Evolutionary conservation across 2,888 invertebrate genomes (phyloP), one percentile per base, ranked within the genome.

Genomic region (Branchipolynoe longqiensis): DNA sequence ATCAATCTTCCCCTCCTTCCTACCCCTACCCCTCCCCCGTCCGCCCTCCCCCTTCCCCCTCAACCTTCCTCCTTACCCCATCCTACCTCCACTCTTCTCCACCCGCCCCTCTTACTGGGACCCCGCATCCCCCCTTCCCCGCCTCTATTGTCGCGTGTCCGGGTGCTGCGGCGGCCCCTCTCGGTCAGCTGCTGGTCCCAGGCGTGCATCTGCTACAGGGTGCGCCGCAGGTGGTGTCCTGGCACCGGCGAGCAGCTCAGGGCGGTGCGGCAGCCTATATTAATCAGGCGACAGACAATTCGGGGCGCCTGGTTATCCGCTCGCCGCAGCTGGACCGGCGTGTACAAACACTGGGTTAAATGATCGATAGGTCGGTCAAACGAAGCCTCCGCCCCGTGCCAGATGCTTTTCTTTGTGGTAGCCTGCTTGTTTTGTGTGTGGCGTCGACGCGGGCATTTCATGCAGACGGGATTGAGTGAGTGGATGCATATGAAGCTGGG

Each of bases 361-460:
- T 69, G 69, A 69, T 69, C 69, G 69, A 69, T 69, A 69, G 69
- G 38, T 38, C 38, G 33, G 6, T 38, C 69, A 69, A 69, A 69
- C 38, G 69, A 69, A 69, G 22, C 48, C 69, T 69, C 69, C 22
- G 69, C 69, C 62, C n/a, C n/a, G 69, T 0, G 14, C 38, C 36
- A 69, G 69, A 69, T 69, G 33, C 36, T 38, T 69, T 69, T 69
- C 69, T 69, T 69, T 69, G 36, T 38, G n/a, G 69, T 22, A 69
- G 2, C 36, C 69, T 33, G 33, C 36, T 69, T 69, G 33, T 69
- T 69, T 8, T 12, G 48, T 8, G 48, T 48, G 62, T 62, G 62
- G 62, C 62, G 14, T 62, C 62, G 31, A 31, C 62, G 31, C 28
- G 62, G 31, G 62, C 28, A 62, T 62, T 31, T 62, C 28, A 62